Evolutionary conservation across 2,797 vertebrate genomes (phyloP).

Genomic region (Acanthiza pusilla): DNA sequence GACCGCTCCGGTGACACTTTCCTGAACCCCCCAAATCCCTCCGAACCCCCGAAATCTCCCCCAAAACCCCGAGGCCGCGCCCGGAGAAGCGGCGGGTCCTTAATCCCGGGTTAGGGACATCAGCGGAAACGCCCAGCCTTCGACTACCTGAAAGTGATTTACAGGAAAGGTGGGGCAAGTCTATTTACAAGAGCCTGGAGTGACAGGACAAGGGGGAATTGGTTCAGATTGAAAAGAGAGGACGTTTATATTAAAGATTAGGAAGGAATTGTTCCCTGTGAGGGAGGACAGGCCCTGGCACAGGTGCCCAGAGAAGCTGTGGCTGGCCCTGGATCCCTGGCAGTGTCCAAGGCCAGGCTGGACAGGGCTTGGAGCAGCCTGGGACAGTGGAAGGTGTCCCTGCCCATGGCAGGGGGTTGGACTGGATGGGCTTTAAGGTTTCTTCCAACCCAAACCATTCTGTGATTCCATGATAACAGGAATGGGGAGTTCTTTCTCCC

Average conservation of each 20-base stretch:
- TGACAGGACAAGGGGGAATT: not conserved
- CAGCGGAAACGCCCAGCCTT: too few species aligned
- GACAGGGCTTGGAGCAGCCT: not conserved
- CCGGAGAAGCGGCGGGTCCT: too few species aligned
- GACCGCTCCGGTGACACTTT: not conserved
- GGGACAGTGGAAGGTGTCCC: not conserved
- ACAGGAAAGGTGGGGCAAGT: not conserved
- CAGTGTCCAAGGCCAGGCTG: not conserved
- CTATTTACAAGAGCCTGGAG: too few species aligned
- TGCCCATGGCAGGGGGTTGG: not conserved
- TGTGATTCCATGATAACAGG: too few species aligned
- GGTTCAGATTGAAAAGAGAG: not conserved
- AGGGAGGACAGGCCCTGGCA: not conserved
- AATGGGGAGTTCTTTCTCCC: not conserved
- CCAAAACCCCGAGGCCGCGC: not conserved
- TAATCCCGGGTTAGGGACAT: too few species aligned
- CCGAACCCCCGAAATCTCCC: not conserved
- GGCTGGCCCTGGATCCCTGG: not conserved
- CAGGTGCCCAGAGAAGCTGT: not conserved
- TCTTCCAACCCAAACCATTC: not conserved
- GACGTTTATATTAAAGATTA: not conserved
- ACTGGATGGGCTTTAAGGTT: not conserved
- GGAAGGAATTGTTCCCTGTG: not conserved
- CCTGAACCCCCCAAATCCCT: not conserved
- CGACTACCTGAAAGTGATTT: not conserved